Base-by-base conservation (phyloP, 2,113 vertebrate genomes). In the Saccopteryx leptura region DNA sequence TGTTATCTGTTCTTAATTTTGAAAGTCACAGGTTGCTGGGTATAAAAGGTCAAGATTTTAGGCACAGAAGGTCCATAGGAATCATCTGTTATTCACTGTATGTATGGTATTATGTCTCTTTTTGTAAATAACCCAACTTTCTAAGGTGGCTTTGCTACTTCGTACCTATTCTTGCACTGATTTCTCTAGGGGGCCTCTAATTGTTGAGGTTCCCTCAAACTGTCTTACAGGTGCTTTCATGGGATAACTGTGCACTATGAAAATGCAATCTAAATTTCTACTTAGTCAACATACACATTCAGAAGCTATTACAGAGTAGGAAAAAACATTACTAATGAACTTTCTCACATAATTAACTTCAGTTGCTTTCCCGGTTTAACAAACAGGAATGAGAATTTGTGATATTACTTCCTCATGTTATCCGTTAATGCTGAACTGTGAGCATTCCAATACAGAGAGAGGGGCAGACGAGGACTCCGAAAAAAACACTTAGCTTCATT, bases 401-500 rank as follows among this genome's bases (percentile, higher is more conserved):
- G 85, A 89, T 94, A 91, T 80, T 87, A 95, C 89, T 97, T 94
- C 92, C 93, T 87, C 96, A 93, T 94, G 95, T 48, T 96, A 79
- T 48, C 65, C 88, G 87, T 91, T 97, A 95, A 96, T 93, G 87
- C 68, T 63, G 78, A 97, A 82, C 88, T 54, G 66, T 92, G 93
- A 69, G 74, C 91, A 96, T 96, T 96, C 97, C 96, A 91, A 83
- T 58, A 91, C 56, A 89, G 88, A 85, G 88, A 91, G 76, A 89
- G 85, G 76, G 71, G 18, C 50, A 83, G 91, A 63, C 0, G 39
- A 72, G 61, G 50, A 84, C 54, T 94, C 85, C 83, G 66, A 93
- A 89, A 97, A 91, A 94, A 97, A 96, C 91, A 93, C 94, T 96
- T 96, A 91, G 91, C 95, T 97, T 96, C 96, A 94, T 97, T 97